Percentiles rank a stretch among this genome's conserved stretches.
phyloP scores from a whole-genome alignment of 2,888 invertebrate species.

The Hipparchia semele region DNA sequence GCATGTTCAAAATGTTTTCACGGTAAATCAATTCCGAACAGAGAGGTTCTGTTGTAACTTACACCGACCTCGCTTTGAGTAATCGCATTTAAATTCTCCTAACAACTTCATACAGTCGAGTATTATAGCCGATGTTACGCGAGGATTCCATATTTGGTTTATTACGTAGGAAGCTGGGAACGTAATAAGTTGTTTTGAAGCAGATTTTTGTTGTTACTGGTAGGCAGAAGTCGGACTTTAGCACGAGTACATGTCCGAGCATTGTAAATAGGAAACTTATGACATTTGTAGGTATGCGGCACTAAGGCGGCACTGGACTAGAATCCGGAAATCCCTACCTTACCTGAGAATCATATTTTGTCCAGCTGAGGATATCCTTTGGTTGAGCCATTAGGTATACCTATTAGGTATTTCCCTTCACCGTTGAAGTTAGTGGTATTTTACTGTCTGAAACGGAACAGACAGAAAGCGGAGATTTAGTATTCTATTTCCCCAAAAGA shows the following conservation, averaged over 20 bases:
- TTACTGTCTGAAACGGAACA: too few species aligned
- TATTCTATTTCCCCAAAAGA: too few species aligned
- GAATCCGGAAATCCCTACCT: too few species aligned
- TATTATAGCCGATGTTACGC: constrained; percentile 36
- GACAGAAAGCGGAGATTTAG: too few species aligned
- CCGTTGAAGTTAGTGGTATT: too few species aligned
- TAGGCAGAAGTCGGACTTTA: neutral
- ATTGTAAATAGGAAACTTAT: neutral
- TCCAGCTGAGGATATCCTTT: too few species aligned
- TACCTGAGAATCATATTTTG: too few species aligned
- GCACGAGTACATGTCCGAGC: neutral
- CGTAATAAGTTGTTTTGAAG: constrained; percentile 27
- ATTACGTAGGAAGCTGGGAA: constrained; percentile 32
- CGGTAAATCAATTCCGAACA: constrained; percentile 76
- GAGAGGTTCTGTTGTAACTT: constrained; percentile 66
- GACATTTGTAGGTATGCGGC: too few species aligned
- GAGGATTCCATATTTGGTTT: constrained; percentile 34
- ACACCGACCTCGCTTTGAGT: constrained; percentile 63
- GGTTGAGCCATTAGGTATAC: too few species aligned
- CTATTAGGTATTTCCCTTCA: too few species aligned
- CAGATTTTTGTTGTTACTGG: constrained; percentile 34
- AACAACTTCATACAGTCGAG: constrained; percentile 44
- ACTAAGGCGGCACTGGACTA: too few species aligned
- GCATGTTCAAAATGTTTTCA: constrained; percentile 70
- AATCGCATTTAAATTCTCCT: constrained; percentile 61